Evolutionary conservation across 2,113 vertebrate genomes (phyloP).

Genomic region (Triplophysa rosa): DNA sequence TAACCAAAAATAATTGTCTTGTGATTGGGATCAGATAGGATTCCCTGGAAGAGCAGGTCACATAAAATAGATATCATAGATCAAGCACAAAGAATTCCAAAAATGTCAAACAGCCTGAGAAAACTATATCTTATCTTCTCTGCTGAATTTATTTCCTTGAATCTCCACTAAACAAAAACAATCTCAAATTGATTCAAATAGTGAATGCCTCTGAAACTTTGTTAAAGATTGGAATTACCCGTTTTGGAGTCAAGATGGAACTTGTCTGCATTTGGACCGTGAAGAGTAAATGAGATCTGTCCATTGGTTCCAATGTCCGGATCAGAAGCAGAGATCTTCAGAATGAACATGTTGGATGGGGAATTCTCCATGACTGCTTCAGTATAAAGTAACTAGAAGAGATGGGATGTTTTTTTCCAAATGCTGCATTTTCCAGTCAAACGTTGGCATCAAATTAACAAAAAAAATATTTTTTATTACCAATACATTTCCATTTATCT

Average conservation of each 20-base stretch:
- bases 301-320: constrained; percentile 84
- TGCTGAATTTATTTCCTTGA: background rate
- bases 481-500: background rate
- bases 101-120: constrained; percentile 6
- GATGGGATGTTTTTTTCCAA: background rate
- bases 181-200: background rate
- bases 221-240: constrained; percentile 71
- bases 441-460: background rate
- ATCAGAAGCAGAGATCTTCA: constrained; percentile 87
- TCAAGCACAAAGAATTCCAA: constrained; percentile 15
- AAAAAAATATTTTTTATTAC: background rate
- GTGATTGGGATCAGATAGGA: constrained; percentile 17
- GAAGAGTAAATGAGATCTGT: constrained; percentile 86
- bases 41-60: constrained; percentile 31
- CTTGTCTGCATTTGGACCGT: constrained; percentile 83
- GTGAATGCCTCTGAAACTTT: constrained; percentile 12
- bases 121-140: background rate
- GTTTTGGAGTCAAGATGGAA: constrained; percentile 86
- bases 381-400: constrained; percentile 80
- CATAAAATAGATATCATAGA: constrained; percentile 12
- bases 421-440: background rate
- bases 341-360: constrained; percentile 74
- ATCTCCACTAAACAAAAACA: background rate
- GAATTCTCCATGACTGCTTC: constrained; percentile 87
- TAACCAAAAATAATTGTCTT: constrained; percentile 27